These are phyloP conservation scores for Gallinago solitaria DNA, from an alignment of 2,797 vertebrate genomes.

Conservation along the genomic window DNA sequence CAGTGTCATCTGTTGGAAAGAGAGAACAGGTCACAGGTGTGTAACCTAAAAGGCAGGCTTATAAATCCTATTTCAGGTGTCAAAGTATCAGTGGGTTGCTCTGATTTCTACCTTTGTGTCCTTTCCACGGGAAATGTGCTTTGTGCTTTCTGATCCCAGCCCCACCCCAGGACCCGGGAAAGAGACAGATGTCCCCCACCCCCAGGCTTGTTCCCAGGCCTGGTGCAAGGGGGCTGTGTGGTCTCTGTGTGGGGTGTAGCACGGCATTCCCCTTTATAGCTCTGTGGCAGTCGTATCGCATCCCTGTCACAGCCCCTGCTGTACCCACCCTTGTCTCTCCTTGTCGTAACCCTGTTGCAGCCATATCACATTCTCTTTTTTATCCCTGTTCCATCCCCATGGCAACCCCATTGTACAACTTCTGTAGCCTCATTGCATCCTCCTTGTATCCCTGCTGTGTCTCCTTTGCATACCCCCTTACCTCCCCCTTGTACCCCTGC, in stretches of 20 bases:
- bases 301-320: neutral
- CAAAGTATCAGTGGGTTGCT: neutral
- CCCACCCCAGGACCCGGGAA: neutral
- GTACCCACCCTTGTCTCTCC: neutral
- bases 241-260: neutral
- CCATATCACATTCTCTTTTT: neutral
- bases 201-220: neutral
- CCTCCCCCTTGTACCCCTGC: too few relatives aligned
- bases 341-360: neutral
- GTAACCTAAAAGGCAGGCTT: neutral
- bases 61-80: neutral
- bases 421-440: neutral
- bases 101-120: neutral
- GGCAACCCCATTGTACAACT: neutral
- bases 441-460: neutral
- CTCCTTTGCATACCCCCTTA: neutral
- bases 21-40: neutral
- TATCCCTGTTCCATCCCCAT: neutral
- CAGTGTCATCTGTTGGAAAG: neutral
- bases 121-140: neutral
- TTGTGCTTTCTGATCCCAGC: neutral
- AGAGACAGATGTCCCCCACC: neutral
- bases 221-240: neutral
- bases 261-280: neutral
- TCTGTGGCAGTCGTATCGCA: neutral